Conservation (phyloP, 2,888 invertebrate species). For the Oxycera nigricornis region DNA sequence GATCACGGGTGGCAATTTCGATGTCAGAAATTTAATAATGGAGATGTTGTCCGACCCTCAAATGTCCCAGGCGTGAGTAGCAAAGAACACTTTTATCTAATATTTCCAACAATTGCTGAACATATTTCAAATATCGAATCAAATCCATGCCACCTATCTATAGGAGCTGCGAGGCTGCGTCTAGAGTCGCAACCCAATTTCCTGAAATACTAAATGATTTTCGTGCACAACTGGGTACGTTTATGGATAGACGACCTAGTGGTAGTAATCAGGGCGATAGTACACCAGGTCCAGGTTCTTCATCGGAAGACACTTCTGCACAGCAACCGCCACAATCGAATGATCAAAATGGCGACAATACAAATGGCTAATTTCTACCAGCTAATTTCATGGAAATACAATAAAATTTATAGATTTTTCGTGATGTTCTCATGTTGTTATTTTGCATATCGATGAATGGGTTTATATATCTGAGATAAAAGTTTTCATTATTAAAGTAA, state of each 20-base stretch:
- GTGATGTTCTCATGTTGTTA: no score
- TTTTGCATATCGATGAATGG: no score
- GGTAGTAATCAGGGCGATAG: background rate
- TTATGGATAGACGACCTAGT: background rate
- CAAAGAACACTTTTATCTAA: background rate
- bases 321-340: background rate
- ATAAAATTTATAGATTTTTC: background rate
- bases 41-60: constrained; percentile 41
- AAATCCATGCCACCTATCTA: background rate
- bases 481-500: no score
- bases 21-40: constrained; percentile 31
- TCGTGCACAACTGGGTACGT: background rate
- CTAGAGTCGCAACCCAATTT: constrained; percentile 20
- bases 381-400: background rate
- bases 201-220: constrained; percentile 3
- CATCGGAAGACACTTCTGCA: background rate
- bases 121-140: background rate
- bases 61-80: constrained; percentile 43
- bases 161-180: constrained; percentile 23
- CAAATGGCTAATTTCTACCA: background rate
- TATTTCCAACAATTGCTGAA: background rate
- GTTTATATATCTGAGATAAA: no score
- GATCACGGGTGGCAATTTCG: constrained; percentile 21
- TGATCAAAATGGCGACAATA: background rate
- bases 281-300: background rate